phyloP scores from a whole-genome alignment of 2,113 vertebrate genomes.

The Grus americana region DNA sequence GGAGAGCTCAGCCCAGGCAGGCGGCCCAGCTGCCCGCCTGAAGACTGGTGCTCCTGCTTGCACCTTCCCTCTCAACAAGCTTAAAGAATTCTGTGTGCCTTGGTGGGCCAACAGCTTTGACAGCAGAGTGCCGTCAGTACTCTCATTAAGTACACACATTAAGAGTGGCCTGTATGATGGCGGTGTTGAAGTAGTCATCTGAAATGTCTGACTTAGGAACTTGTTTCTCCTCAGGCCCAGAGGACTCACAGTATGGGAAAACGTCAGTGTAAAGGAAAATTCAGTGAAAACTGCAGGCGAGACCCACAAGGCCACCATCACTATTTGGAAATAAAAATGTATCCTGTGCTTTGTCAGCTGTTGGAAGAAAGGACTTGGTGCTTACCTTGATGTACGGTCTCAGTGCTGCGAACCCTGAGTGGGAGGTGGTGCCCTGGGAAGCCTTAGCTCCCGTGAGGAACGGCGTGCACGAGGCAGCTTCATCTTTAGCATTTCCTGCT shows the following conservation, averaged over 20 bases:
- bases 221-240: neutral
- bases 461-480: fast-evolving
- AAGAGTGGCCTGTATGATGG: neutral
- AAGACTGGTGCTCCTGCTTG: neutral
- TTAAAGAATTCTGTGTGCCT: neutral
- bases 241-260: neutral
- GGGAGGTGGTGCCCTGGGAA: neutral
- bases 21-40: neutral
- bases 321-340: neutral
- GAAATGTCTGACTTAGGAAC: neutral
- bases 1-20: neutral
- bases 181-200: neutral
- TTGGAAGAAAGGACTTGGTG: neutral
- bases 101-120: neutral
- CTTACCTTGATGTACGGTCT: neutral
- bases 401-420: neutral
- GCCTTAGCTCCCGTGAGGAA: neutral
- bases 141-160: neutral
- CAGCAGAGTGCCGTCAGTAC: neutral
- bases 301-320: too few species aligned
- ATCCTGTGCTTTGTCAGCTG: neutral
- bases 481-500: neutral
- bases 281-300: neutral
- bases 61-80: neutral
- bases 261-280: neutral